Base-by-base conservation (phyloP, 1,140 invertebrate species). In the Penaeus vannamei region DNA sequence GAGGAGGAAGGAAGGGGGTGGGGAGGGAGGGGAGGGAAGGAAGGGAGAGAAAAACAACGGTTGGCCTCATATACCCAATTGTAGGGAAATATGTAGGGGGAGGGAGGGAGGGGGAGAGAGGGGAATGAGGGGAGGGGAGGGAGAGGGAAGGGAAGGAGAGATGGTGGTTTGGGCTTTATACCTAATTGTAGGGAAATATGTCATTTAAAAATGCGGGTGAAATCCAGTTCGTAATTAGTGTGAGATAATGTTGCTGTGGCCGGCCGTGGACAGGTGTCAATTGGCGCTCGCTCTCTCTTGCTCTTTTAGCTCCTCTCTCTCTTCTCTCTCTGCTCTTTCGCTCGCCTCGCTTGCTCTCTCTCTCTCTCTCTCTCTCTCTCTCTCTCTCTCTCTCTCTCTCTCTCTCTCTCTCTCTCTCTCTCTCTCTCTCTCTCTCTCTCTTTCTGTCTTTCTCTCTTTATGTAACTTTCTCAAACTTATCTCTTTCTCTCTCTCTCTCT, bases 291-390 rank as follows among this genome's bases (percentile, higher is more conserved):
- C 46, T 5, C 46, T 5, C 46, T 32, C 46, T 32, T 23, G 14
- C 46, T 22, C 46, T 22, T 23, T 32, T n/a, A n/a, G n/a, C n/a
- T 46, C 36, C 77, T 80, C 77, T 80, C 77, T 80, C 77, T 80
- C 77, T 80, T 36, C 42, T 36, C 42, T 36, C 42, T 46, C 53
- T 46, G 42, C 36, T 42, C 46, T 53, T 36, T 80, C 59, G n/a
- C 77, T 80, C 77, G 22, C 76, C 26, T 22, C 53, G 36, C n/a
- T 17, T 36, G 12, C 26, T 14, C 60, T 22, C 46, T 5, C 46
- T 5, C 46, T 32, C 46, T 32, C 46, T 32, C 46, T 22, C 46
- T 22, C 46, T 32, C 46, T 32, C 46, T 53, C 60, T 20, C 32
- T 17, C 26, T 81, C 79, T 81, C 79, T 46, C 60, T 81, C 42